phyloP scores from a whole-genome alignment of 2,888 invertebrate species.

The Bombyx huttoni region DNA sequence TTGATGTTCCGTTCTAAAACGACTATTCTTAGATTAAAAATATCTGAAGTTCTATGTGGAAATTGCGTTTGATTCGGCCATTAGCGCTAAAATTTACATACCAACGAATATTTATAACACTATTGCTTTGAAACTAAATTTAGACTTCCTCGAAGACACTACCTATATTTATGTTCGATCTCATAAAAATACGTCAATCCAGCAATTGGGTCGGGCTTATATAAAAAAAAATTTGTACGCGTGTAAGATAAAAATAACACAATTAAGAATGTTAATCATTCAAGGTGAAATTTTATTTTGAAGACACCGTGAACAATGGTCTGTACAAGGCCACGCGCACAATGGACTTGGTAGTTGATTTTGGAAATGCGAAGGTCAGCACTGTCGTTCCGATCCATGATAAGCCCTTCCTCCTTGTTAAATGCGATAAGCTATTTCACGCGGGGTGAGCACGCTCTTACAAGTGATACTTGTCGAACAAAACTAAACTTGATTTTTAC shows the following conservation, averaged over 20 bases:
- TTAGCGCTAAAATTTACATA: too few species aligned
- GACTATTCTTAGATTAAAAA: too few species aligned
- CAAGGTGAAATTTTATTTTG: conserved; percentile 58
- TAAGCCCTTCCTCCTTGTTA: conserved; percentile 52
- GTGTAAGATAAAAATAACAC: conserved; percentile 20
- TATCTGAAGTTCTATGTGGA: background rate
- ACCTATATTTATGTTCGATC: conserved; percentile 2
- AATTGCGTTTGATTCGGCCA: background rate
- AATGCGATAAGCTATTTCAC: conserved; percentile 49
- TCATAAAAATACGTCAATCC: background rate
- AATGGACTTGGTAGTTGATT: conserved; percentile 46
- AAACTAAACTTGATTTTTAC: too few species aligned
- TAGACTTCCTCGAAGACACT: too few species aligned
- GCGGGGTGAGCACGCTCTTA: conserved; percentile 26
- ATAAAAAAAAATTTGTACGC: conserved; percentile 12
- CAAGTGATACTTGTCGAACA: background rate
- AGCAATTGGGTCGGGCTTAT: conserved; percentile 10
- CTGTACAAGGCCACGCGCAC: conserved; percentile 37
- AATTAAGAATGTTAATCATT: conserved; percentile 38
- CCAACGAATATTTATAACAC: too few species aligned
- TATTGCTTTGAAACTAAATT: too few species aligned
- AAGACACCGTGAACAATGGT: conserved; percentile 41
- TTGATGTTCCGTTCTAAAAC: too few species aligned
- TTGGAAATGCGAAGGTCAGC: conserved; percentile 62
- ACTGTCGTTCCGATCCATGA: conserved; percentile 38